These are phyloP conservation scores for Lytechinus pictus DNA, from an alignment of 35 echinoderm and acorn worm genomes.

Conservation along the genomic window DNA sequence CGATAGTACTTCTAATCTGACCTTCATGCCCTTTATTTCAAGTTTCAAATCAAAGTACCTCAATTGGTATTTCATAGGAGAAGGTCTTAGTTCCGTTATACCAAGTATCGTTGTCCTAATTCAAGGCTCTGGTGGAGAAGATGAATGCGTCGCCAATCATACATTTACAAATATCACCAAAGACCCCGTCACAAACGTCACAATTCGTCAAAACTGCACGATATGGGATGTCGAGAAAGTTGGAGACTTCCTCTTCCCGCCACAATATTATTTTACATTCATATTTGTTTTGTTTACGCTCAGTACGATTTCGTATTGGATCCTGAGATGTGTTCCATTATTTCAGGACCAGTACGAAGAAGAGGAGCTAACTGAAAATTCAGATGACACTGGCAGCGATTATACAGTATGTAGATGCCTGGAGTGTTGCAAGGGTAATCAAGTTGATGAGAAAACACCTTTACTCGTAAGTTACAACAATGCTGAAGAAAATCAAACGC, in stretches of 20 bases:
- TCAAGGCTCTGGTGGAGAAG: slow-evolving; percentile 65
- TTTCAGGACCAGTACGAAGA: neutral
- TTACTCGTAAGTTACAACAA: neutral
- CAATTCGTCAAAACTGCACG: neutral
- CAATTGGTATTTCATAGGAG: slow-evolving; percentile 73
- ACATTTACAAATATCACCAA: slow-evolving; percentile 32
- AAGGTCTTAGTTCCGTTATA: slow-evolving; percentile 65
- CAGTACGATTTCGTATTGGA: neutral
- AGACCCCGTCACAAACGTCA: neutral
- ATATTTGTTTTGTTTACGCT: neutral
- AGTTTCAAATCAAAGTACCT: slow-evolving; percentile 58
- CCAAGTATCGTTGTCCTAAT: slow-evolving; percentile 66
- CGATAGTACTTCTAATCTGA: slow-evolving; percentile 68
- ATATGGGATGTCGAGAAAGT: neutral
- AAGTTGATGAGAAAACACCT: neutral
- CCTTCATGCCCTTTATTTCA: slow-evolving; percentile 68
- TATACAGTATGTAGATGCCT: neutral
- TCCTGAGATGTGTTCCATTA: slow-evolving; percentile 17
- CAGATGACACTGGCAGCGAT: neutral
- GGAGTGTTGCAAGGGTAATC: neutral
- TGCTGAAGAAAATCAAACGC: neutral
- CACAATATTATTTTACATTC: slow-evolving; percentile 3
- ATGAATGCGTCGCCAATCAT: slow-evolving; percentile 56
- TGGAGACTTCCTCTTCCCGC: neutral
- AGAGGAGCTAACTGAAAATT: neutral